A percentile compares a stretch with the other conserved stretches of the same genome.
Conservation (phyloP, 2,888 invertebrate genomes). For the Drosophila quinaria region DNA sequence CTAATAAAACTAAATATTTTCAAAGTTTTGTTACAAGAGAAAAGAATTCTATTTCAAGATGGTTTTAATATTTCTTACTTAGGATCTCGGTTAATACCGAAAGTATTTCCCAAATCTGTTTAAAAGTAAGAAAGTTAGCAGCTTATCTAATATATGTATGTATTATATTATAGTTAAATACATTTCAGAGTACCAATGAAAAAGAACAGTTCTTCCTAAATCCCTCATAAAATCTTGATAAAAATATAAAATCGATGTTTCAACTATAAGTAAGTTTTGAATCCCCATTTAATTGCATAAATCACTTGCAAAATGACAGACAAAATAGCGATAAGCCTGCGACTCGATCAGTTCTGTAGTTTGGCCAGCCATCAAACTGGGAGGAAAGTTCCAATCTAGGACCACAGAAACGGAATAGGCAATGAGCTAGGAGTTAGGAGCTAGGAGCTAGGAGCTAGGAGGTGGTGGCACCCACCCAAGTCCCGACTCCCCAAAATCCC, state of each 20-base stretch:
- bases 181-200: too few relatives aligned
- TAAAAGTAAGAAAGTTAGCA: too few relatives aligned
- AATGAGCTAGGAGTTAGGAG: slow-evolving; percentile 36
- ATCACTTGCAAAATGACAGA: slow-evolving; percentile 41
- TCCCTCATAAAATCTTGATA: slow-evolving; percentile 1
- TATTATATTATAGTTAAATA: too few relatives aligned
- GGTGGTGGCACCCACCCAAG: neutral
- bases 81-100: too few relatives aligned
- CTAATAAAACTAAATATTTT: too few relatives aligned
- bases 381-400: slow-evolving; percentile 64
- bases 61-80: too few relatives aligned
- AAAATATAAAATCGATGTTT: neutral
- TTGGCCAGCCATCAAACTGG: slow-evolving; percentile 32
- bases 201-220: neutral
- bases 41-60: too few relatives aligned
- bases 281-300: slow-evolving; percentile 29
- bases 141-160: too few relatives aligned
- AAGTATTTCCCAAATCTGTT: too few relatives aligned
- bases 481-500: neutral
- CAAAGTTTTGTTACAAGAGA: too few relatives aligned
- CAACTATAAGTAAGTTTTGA: neutral
- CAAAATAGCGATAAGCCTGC: slow-evolving; percentile 35
- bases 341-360: slow-evolving; percentile 47
- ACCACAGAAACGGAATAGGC: slow-evolving; percentile 57
- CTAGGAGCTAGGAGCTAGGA: slow-evolving; percentile 23